Evolutionary conservation across 2,113 vertebrate species (phyloP).

Genomic region (Silurus glanis): DNA sequence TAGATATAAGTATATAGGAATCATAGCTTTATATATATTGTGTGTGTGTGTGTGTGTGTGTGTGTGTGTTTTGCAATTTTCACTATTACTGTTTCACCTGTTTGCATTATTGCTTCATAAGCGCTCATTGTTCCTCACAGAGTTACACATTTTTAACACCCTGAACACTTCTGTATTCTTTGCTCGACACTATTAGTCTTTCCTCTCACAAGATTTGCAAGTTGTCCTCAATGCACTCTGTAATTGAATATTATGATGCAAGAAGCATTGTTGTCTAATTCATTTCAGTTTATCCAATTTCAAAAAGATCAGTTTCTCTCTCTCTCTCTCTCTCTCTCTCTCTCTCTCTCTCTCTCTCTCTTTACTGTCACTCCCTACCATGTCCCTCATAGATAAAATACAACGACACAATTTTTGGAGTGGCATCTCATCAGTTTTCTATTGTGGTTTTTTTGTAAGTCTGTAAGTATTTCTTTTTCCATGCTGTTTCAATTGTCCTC

Average conservation of each 20-base stretch:
- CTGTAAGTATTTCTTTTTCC: not conserved
- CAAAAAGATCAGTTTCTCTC: conserved; percentile 41
- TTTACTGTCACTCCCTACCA: too few species aligned
- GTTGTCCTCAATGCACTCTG: conserved; percentile 9
- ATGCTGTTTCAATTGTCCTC: not conserved
- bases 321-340: conserved; percentile 27
- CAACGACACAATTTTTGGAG: not conserved
- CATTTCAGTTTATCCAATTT: conserved; percentile 54
- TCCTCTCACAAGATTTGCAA: conserved; percentile 31
- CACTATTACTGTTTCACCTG: not conserved
- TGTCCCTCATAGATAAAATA: not conserved
- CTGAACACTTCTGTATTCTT: conserved; percentile 6
- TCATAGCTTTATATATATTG: not conserved
- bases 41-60: conserved; percentile 7
- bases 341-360: not conserved
- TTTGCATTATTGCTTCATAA: not conserved
- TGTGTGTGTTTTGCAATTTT: not conserved
- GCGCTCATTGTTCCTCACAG: not conserved
- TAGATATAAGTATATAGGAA: conserved; percentile 3
- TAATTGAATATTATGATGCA: conserved; percentile 24
- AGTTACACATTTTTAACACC: conserved; percentile 33
- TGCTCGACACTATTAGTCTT: conserved; percentile 12
- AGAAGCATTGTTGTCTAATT: conserved; percentile 36
- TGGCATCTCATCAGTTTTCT: not conserved
- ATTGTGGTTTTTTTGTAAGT: not conserved